These are phyloP conservation scores for Lineus longissimus DNA, from an alignment of 1,140 invertebrate species.

Conservation along the genomic window DNA sequence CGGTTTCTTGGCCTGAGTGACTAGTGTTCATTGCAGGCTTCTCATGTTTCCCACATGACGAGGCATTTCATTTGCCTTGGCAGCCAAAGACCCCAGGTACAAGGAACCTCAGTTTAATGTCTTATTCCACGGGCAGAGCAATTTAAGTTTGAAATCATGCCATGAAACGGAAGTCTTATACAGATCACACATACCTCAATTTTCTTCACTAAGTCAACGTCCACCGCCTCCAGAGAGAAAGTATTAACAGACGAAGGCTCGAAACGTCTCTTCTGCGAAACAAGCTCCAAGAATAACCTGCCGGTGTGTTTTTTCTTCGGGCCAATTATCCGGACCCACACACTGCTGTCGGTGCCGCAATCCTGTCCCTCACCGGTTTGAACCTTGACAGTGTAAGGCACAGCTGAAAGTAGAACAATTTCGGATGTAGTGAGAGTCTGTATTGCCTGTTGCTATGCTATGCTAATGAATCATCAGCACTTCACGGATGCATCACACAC, in stretches of 20 bases:
- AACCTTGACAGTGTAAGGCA: slow-evolving; percentile 50
- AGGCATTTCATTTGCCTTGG: too few species aligned
- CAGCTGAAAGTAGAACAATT: slow-evolving; percentile 33
- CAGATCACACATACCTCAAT: slow-evolving; percentile 41
- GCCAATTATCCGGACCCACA: slow-evolving; percentile 46
- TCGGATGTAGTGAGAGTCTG: neutral
- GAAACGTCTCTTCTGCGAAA: slow-evolving; percentile 43
- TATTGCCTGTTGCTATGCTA: neutral
- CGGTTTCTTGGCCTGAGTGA: too few species aligned
- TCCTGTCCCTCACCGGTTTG: slow-evolving; percentile 48
- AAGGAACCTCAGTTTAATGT: too few species aligned
- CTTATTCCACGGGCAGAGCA: too few species aligned
- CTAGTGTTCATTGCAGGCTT: too few species aligned
- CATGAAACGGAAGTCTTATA: too few species aligned
- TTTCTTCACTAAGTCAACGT: slow-evolving; percentile 48
- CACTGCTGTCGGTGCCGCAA: slow-evolving; percentile 48
- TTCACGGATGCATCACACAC: neutral
- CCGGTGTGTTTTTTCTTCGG: slow-evolving; percentile 38
- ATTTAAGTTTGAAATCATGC: too few species aligned
- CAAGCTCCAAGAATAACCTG: slow-evolving; percentile 42
- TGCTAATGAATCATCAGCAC: neutral
- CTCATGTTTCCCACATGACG: too few species aligned
- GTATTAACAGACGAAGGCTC: slow-evolving; percentile 45
- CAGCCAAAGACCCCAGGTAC: too few species aligned
- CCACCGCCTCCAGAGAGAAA: slow-evolving; percentile 49